Evolutionary conservation across 2,888 invertebrate species (phyloP).

Genomic region (Diachrysia chrysitis): DNA sequence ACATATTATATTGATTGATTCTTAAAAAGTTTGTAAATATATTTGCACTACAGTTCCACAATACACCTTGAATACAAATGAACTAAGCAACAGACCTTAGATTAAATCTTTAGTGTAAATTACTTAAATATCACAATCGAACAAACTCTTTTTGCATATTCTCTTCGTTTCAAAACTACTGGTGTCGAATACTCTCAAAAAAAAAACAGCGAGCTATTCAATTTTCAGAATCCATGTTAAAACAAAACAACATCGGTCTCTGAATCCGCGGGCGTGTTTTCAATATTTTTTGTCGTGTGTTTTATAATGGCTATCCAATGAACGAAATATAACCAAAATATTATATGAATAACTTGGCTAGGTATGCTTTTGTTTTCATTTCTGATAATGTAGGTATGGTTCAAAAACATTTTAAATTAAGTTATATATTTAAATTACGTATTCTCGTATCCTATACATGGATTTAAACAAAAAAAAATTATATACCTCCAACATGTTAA

Average conservation of each 20-base stretch:
- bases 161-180: not conserved
- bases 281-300: slow-evolving; percentile 3
- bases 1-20: too few species aligned
- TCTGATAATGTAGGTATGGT: not conserved
- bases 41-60: too few species aligned
- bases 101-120: too few species aligned
- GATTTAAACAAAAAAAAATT: too few species aligned
- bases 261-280: slow-evolving; percentile 3
- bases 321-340: not conserved
- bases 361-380: not conserved
- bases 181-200: not conserved
- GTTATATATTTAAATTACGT: too few species aligned
- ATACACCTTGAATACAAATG: too few species aligned
- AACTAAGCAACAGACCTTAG: too few species aligned
- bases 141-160: not conserved
- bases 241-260: slow-evolving; percentile 2
- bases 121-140: too few species aligned
- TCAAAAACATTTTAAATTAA: too few species aligned
- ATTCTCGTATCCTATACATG: too few species aligned
- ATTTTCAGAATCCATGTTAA: slow-evolving; percentile 1
- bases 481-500: too few species aligned
- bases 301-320: not conserved
- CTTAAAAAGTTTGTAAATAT: too few species aligned
- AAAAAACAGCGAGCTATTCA: not conserved
- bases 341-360: not conserved